phyloP scores from a whole-genome alignment of 2,888 invertebrate species.

The Alitta virens region DNA sequence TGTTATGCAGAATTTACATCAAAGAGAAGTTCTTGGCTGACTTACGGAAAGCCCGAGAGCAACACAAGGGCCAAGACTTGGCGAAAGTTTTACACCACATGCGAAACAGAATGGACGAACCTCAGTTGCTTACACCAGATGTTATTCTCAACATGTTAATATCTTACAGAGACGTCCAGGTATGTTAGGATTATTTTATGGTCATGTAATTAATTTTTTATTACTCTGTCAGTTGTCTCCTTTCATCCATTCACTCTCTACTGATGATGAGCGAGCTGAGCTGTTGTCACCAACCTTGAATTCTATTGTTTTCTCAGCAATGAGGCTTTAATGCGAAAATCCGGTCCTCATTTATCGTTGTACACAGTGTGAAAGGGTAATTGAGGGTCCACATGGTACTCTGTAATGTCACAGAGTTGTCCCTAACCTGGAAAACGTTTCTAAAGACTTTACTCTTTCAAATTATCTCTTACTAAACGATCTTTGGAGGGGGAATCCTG shows the following conservation, averaged over 20 bases:
- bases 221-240: neutral
- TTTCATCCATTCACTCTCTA: neutral
- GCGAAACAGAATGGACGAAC: constrained; percentile 90
- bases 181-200: constrained; percentile 22
- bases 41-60: constrained; percentile 86
- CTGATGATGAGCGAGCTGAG: neutral
- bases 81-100: constrained; percentile 64
- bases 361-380: too few species aligned
- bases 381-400: too few species aligned
- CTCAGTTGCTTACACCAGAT: constrained; percentile 92
- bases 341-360: too few species aligned
- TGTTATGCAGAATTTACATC: constrained; percentile 42
- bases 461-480: too few species aligned
- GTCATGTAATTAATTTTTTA: neutral
- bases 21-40: constrained; percentile 96
- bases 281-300: neutral
- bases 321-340: too few species aligned
- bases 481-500: too few species aligned
- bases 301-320: too few species aligned
- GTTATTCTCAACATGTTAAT: constrained; percentile 92
- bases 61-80: constrained; percentile 73
- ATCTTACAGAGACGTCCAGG: constrained; percentile 64
- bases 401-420: too few species aligned
- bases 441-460: too few species aligned
- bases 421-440: too few species aligned